A percentile compares a stretch with the other conserved stretches of the same genome.
These are phyloP conservation scores for Zapus hudsonius DNA, from an alignment of 2,113 vertebrate genomes.

Conservation along the genomic window DNA sequence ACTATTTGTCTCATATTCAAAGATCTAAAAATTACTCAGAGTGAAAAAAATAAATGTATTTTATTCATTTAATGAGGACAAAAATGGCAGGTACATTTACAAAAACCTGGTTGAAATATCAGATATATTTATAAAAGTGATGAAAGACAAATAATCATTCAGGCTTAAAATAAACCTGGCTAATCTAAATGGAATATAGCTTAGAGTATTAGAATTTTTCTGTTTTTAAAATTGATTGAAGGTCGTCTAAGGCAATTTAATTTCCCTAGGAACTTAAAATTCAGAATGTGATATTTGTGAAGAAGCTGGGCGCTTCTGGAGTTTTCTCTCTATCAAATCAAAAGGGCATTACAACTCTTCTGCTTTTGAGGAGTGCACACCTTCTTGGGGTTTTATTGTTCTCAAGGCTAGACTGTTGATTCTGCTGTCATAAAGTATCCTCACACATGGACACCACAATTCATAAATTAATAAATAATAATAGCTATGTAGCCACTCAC, in stretches of 20 bases:
- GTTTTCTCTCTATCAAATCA: conserved; percentile 64
- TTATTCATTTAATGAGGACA: conserved; percentile 18
- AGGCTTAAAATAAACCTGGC: conserved; percentile 50
- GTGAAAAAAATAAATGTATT: background rate
- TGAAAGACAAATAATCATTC: conserved; percentile 26
- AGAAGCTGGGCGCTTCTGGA: conserved; percentile 33
- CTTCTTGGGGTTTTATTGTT: conserved; percentile 51
- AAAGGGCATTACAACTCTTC: conserved; percentile 36
- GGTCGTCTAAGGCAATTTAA: conserved; percentile 10
- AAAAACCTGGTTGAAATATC: conserved; percentile 36
- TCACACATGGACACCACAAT: background rate
- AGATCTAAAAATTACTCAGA: conserved; percentile 8
- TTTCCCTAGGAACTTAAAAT: conserved; percentile 61
- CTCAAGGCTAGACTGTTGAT: conserved; percentile 40
- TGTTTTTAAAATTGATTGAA: conserved; percentile 40
- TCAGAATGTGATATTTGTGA: conserved; percentile 46
- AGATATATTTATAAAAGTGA: conserved; percentile 36
- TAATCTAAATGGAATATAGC: conserved; percentile 4
- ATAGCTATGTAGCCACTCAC: background rate
- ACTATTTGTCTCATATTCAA: conserved; percentile 32
- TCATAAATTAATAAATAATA: conserved; percentile 59
- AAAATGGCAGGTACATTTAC: conserved; percentile 18
- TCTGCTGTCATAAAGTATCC: conserved; percentile 46
- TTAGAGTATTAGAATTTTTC: conserved; percentile 31
- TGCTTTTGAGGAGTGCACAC: conserved; percentile 44